Percentiles rank a stretch among this genome's conserved stretches.
Evolutionary conservation across 2,888 invertebrate species (phyloP).

Genomic region (Pandemis cinnamomeana): DNA sequence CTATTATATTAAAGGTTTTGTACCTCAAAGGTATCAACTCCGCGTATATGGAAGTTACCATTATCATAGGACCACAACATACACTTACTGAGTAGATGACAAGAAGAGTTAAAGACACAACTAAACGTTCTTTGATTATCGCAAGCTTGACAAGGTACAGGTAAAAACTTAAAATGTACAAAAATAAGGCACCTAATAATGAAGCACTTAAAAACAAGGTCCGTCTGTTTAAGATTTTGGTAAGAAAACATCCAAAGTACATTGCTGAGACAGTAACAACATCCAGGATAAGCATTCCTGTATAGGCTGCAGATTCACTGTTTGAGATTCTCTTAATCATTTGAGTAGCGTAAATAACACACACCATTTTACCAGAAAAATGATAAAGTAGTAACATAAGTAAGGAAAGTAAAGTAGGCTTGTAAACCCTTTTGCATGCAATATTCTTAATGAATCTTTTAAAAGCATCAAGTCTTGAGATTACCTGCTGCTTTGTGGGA

Average conservation of each 20-base stretch:
- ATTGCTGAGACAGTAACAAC: conserved; percentile 57
- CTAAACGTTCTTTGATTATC: conserved; percentile 56
- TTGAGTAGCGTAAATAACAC: conserved; percentile 48
- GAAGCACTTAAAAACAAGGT: conserved; percentile 57
- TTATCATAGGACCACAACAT: conserved; percentile 67
- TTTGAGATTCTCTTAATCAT: conserved; percentile 40
- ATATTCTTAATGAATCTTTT: background rate
- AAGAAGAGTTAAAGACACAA: conserved; percentile 56
- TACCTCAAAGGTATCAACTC: conserved; percentile 63
- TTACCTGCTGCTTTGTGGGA: background rate
- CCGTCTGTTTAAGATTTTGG: conserved; percentile 44
- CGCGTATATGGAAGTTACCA: conserved; percentile 60
- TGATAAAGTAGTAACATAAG: conserved; percentile 46
- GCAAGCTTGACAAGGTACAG: conserved; percentile 56
- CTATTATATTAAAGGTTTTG: conserved; percentile 55
- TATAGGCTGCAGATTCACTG: conserved; percentile 47
- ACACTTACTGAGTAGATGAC: conserved; percentile 61
- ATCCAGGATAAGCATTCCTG: conserved; percentile 55
- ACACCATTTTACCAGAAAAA: conserved; percentile 49
- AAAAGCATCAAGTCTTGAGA: background rate
- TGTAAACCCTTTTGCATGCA: conserved; percentile 53
- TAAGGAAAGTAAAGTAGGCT: conserved; percentile 52
- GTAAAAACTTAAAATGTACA: conserved; percentile 62
- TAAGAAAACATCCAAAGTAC: conserved; percentile 62
- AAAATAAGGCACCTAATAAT: conserved; percentile 55